Base-by-base conservation (phyloP, 1,140 invertebrate genomes). In the Drosophila micromelanica region DNA sequence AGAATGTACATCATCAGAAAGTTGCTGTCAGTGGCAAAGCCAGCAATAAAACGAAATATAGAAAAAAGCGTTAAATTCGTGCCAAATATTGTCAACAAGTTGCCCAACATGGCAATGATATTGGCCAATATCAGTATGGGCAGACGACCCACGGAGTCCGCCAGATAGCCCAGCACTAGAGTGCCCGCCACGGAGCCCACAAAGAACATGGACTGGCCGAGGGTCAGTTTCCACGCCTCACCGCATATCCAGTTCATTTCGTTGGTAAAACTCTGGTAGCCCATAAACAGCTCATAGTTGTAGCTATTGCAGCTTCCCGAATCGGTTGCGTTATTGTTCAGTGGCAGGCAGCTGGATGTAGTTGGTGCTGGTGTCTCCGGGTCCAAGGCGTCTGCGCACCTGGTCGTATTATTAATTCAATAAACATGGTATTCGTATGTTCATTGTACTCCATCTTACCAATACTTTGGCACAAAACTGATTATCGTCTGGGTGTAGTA, bases 1-100 rank as follows among this genome's bases (percentile, higher is more conserved):
- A 95, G 92, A 61, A 95, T 94, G 56, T 95, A 94, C 93, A 94
- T 94, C 92, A 94, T 94, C 23, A 94, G 92, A 68, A 94, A 95
- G 76, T 93, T 93, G 30, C 92, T 93, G 71, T 95, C 94, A 9
- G 94, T 94, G 11, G 94, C 93, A 37, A 93, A 79, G 13, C 94
- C 94, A 0, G 94, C 93, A 7, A 94, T 67, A 63, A 94, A 92
- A 38, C 94, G 87, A 52, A 92, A 93, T 0, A 92, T 42, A 12
- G 92, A 92, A 80, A 94, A 94, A 0, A 92, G 75, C 3, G 87
- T 67, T 2, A 93, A 74, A 17, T 91, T 91, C 4, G 71, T 90
- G 3, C 94, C 91, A 45, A 93, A 92, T 3, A 93, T 90, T n/a
- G 94, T 94, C n/a, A 92, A 52, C 30, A 94, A 74, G 54, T 94